Evolutionary conservation across 2,797 vertebrate species (phyloP).

Genomic region (Myiothlypis coronata): DNA sequence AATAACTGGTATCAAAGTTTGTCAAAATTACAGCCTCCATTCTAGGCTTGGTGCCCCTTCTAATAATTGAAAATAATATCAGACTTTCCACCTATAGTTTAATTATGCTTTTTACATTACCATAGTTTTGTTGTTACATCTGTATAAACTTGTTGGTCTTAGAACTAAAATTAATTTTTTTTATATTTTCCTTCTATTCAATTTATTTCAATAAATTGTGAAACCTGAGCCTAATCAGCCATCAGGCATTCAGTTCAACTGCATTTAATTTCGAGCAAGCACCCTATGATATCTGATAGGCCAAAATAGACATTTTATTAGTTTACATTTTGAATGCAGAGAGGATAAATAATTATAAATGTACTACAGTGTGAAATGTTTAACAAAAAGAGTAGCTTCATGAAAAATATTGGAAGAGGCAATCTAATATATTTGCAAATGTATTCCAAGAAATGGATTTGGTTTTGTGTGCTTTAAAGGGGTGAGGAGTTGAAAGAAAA

Average conservation of each 20-base stretch:
- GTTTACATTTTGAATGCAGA: not conserved
- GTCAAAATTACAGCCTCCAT: not conserved
- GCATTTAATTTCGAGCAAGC: not conserved
- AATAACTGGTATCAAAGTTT: not conserved
- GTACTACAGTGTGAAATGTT: not conserved
- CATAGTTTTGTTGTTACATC: not conserved
- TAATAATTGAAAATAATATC: not conserved
- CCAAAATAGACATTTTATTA: not conserved
- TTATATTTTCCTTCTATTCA: not conserved
- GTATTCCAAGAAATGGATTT: not conserved
- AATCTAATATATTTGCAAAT: not conserved
- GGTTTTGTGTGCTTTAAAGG: not conserved
- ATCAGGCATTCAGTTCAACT: not conserved
- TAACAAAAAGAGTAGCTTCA: not conserved
- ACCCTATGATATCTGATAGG: not conserved
- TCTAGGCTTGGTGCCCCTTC: not conserved
- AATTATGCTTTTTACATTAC: not conserved
- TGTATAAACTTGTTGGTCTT: not conserved
- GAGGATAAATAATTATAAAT: not conserved
- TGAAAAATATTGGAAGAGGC: not conserved
- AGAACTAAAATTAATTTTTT: not conserved
- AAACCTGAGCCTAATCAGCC: not conserved
- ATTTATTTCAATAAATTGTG: not conserved
- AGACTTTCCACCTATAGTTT: not conserved
- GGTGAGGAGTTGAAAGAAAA: not conserved